Percentiles rank a stretch among this genome's conserved stretches.
Conservation (phyloP, 2,888 invertebrate species). For the Pterostichus madidus region DNA sequence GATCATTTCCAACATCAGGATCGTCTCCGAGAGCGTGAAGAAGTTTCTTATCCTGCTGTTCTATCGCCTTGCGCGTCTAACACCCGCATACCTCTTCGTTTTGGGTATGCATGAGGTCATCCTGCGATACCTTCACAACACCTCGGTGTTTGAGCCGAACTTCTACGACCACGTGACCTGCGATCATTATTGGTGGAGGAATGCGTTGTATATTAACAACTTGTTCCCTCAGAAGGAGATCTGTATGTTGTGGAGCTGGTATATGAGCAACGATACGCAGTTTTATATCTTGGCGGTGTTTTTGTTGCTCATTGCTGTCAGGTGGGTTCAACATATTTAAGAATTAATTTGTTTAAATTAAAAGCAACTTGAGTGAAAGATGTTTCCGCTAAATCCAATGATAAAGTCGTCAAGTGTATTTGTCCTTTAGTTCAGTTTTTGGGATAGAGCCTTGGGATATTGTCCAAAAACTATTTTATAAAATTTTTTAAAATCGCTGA, state of each 20-base stretch:
- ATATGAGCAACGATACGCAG: conserved; percentile 89
- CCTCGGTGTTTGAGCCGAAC: conserved; percentile 86
- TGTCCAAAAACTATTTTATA: no score
- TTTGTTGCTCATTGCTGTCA: conserved; percentile 83
- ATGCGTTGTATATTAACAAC: conserved; percentile 90
- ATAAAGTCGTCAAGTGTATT: no score
- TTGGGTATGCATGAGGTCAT: conserved; percentile 87
- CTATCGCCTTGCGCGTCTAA: conserved; percentile 86
- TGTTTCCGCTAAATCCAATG: not conserved
- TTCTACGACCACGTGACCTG: conserved; percentile 87
- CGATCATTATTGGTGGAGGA: conserved; percentile 90
- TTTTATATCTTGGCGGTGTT: conserved; percentile 86
- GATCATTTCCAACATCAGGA: conserved; percentile 59
- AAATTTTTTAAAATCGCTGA: no score
- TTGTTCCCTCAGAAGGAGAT: conserved; percentile 87
- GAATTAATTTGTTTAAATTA: not conserved
- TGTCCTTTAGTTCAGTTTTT: no score
- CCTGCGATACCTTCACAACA: conserved; percentile 85
- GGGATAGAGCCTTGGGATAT: no score
- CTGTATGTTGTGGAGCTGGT: conserved; percentile 92
- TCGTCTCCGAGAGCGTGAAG: conserved; percentile 76
- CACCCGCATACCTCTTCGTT: conserved; percentile 90
- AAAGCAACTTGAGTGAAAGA: not conserved
- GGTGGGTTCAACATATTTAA: conserved; percentile 78
- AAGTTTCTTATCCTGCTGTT: conserved; percentile 79